Percentiles rank a stretch among this genome's conserved stretches.
Evolutionary conservation across 2,888 invertebrate genomes (phyloP).

Genomic region (Calameuta filiformis): DNA sequence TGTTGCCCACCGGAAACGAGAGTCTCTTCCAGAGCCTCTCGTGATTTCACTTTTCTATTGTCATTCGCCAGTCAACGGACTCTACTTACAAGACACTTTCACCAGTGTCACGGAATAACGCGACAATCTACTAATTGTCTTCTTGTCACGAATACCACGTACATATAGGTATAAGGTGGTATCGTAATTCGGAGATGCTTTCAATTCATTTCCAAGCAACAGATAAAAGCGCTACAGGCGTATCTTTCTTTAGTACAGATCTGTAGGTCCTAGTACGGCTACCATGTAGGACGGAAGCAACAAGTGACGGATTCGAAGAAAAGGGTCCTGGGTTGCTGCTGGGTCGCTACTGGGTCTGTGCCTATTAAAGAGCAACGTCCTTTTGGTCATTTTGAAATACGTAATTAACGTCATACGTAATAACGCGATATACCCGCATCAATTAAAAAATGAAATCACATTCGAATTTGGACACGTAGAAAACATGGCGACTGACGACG

Average conservation of each 20-base stretch:
- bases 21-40: slow-evolving; percentile 4
- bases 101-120: slow-evolving; percentile 27
- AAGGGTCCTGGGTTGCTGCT: too few species aligned
- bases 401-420: not conserved
- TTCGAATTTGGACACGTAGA: not conserved
- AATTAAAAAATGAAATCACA: not conserved
- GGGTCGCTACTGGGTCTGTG: not conserved
- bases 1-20: not conserved
- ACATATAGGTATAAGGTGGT: not conserved
- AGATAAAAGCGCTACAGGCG: not conserved
- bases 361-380: not conserved
- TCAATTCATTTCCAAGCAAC: not conserved
- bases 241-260: not conserved
- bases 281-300: too few species aligned
- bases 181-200: not conserved
- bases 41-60: slow-evolving; percentile 53
- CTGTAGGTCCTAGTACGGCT: not conserved
- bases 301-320: too few species aligned
- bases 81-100: slow-evolving; percentile 40
- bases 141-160: not conserved
- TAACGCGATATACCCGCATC: not conserved
- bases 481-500: not conserved
- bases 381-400: not conserved
- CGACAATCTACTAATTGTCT: slow-evolving; percentile 4
- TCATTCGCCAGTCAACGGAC: slow-evolving; percentile 29